Evolutionary conservation across 2,113 vertebrate species (phyloP), one percentile per base, ranked within the genome.

Genomic region (Isichthys henryi): DNA sequence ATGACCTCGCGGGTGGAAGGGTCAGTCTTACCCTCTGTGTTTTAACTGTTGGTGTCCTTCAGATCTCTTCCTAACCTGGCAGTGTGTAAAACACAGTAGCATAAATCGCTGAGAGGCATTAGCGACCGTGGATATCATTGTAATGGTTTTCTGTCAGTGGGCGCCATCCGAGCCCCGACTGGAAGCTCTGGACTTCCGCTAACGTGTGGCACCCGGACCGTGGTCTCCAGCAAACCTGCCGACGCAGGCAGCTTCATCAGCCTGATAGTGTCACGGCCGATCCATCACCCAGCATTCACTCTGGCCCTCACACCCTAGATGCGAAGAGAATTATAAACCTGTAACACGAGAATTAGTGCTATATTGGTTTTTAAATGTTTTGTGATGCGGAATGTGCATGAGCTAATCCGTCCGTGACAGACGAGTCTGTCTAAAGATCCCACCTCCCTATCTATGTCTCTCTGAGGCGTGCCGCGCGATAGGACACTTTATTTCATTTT

Each of bases 341-440:
- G 95, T 95, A 95, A 95, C 91, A 92, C 92, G 94, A 96, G 94
- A 93, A 94, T 94, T 93, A 91, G 92, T 90, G 92, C 94, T 94
- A 92, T 94, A 74, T 93, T 90, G 92, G 94, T 93, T 96, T 94
- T 95, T 95, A 95, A 95, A 95, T 94, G 94, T 92, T 96, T 95
- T 93, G 93, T 93, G 93, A 93, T 92, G 89, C 93, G 95, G 95
- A 96, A 97, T 96, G 95, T 90, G 90, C 92, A 92, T 89, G 17
- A 92, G 92, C 92, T 96, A 96, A 97, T 97, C 96, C 95, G 0
- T 90, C 94, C 96, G 92, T 97, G 97, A 97, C 95, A 96, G 96
- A 96, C 93, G 89, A 92, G 93, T 93, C 96, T 95, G 95, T 95
- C 94, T 93, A 91, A 94, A 95, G 95, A 91, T 94, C 87, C 92